These are phyloP conservation scores for Schizopygopsis malacanthus DNA, from an alignment of 2,797 vertebrate species.

Conservation along the genomic window DNA sequence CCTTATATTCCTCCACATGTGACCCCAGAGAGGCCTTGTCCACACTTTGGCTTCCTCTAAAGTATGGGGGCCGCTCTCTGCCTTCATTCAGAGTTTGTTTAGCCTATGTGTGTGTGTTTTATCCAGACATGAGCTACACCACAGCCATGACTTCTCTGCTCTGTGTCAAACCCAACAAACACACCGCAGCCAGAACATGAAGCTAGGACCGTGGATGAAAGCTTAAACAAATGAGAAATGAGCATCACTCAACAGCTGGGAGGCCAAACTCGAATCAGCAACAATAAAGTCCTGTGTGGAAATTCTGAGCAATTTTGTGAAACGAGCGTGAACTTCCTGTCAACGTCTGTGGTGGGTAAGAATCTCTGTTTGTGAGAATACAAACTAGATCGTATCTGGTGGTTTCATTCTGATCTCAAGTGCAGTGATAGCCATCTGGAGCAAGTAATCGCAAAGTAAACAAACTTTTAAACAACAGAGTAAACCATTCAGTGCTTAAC, in stretches of 20 bases:
- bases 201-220: slow-evolving; percentile 8
- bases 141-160: slow-evolving; percentile 55
- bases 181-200: slow-evolving; percentile 27
- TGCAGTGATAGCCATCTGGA: slow-evolving; percentile 48
- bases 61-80: slow-evolving; percentile 67
- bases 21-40: slow-evolving; percentile 73
- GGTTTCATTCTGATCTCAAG: slow-evolving; percentile 52
- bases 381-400: slow-evolving; percentile 49
- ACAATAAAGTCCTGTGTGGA: slow-evolving; percentile 53
- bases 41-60: slow-evolving; percentile 73
- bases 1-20: slow-evolving; percentile 73
- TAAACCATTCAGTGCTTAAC: slow-evolving; percentile 20
- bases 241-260: slow-evolving; percentile 51
- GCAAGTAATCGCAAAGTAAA: slow-evolving; percentile 42
- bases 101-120: slow-evolving; percentile 53
- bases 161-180: slow-evolving; percentile 52
- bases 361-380: slow-evolving; percentile 26
- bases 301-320: slow-evolving; percentile 52
- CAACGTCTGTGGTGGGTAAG: slow-evolving; percentile 34
- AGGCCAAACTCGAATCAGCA: slow-evolving; percentile 51
- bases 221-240: slow-evolving; percentile 53
- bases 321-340: slow-evolving; percentile 54
- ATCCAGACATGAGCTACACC: slow-evolving; percentile 51
- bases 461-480: slow-evolving; percentile 43
- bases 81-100: slow-evolving; percentile 62